Percentiles rank a stretch among this genome's conserved stretches.
Conservation (phyloP, 2,113 vertebrate genomes). For the Platichthys stellatus region DNA sequence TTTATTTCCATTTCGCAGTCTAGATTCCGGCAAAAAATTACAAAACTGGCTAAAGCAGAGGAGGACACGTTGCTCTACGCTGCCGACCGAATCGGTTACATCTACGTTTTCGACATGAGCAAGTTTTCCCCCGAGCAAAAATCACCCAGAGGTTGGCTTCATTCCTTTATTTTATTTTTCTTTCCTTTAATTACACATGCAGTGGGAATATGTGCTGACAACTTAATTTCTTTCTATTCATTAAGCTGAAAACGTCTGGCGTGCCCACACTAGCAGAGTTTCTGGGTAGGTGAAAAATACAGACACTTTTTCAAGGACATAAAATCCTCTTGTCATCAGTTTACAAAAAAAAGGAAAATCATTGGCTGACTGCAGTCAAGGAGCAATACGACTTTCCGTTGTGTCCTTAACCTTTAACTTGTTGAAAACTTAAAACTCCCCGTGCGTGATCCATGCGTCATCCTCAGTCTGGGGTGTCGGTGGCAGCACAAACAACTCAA, state of each 20-base stretch:
- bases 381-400: background rate
- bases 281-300: conserved; percentile 74
- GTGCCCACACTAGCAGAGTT: conserved; percentile 74
- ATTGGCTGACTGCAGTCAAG: background rate
- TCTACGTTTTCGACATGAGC: conserved; percentile 65
- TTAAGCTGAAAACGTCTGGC: conserved; percentile 71
- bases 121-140: conserved; percentile 61
- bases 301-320: background rate
- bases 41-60: conserved; percentile 65
- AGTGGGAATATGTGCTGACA: background rate
- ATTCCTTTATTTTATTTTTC: background rate
- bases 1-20: conserved; percentile 61
- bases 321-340: background rate
- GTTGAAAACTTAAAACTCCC: conserved; percentile 19
- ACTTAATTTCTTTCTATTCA: background rate
- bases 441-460: conserved; percentile 16
- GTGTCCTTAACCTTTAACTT: conserved; percentile 9
- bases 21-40: conserved; percentile 69
- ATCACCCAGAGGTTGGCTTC: conserved; percentile 48
- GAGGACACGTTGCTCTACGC: conserved; percentile 53
- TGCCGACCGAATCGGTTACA: conserved; percentile 71
- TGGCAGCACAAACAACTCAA: conserved; percentile 15
- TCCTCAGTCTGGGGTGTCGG: conserved; percentile 17
- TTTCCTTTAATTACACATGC: background rate
- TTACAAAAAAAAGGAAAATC: background rate